These are phyloP conservation scores for Synodontis membranacea DNA, from an alignment of 2,113 vertebrate genomes.

Conservation along the genomic window DNA sequence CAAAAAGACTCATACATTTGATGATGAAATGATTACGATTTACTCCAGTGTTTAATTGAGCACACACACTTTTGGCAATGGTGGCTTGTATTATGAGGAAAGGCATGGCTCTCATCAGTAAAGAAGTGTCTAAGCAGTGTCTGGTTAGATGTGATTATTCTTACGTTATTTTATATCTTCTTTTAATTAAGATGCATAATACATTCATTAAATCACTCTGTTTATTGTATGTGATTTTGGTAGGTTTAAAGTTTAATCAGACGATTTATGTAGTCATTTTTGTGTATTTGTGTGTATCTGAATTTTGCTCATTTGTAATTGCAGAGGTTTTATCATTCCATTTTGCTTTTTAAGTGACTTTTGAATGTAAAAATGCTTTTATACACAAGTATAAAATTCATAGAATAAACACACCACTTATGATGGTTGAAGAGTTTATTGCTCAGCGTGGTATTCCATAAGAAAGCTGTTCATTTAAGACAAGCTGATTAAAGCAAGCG, in stretches of 20 bases:
- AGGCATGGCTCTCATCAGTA: background rate
- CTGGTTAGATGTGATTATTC: too few species aligned
- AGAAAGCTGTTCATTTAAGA: background rate
- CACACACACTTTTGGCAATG: background rate
- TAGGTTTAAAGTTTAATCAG: too few species aligned
- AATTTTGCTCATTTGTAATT: too few species aligned
- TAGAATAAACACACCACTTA: background rate
- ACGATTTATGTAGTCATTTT: too few species aligned
- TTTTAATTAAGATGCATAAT: too few species aligned
- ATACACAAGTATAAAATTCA: too few species aligned
- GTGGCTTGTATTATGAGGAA: background rate
- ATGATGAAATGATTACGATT: background rate
- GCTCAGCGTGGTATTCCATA: background rate
- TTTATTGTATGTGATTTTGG: too few species aligned
- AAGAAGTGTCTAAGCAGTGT: too few species aligned
- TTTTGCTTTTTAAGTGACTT: background rate
- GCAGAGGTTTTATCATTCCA: too few species aligned
- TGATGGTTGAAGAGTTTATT: conserved; percentile 36
- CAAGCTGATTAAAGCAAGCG: background rate
- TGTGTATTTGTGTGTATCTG: too few species aligned
- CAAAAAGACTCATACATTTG: background rate
- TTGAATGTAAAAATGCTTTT: background rate
- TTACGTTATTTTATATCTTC: too few species aligned
- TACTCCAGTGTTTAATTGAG: background rate
- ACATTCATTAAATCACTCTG: too few species aligned